Base-by-base conservation (phyloP, 2,113 vertebrate species). In the Castor canadensis region DNA sequence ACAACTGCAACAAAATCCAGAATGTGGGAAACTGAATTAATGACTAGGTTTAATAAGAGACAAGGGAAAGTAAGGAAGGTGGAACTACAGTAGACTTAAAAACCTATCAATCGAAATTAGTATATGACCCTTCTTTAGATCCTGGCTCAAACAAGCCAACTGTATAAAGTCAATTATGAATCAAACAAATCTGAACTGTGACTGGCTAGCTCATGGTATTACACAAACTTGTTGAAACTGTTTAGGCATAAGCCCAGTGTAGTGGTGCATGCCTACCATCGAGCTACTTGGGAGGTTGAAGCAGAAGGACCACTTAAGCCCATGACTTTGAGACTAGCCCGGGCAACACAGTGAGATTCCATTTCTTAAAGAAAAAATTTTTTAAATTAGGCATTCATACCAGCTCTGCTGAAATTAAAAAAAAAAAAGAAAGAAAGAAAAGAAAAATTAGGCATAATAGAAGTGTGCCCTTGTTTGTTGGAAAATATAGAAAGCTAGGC, bases 31-130 rank as follows among this genome's bases (percentile, higher is more conserved):
- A 71, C 72, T 40, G 64, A 75, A 89, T 26, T 85, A 76, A 77
- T 93, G 64, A 79, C n/a, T 20, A 77, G 76, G 22, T 35, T 89
- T 77, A 85, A 93, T 75, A 84, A 93, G 76, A 38, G 28, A 6
- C 45, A 95, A 89, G 35, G 45, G 79, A 80, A 92, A 95, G 80
- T 85, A 95, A 86, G 30, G 72, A 35, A 80, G 38, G 52, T 81
- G 6, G n/a, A 86, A 82, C 66, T 86, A 88, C 88, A 86, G 89
- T 13, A 89, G 26, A 85, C 52, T 90, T 92, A 72, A 94, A 56
- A 24, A 89, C 8, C 15, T 60, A 87, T 10, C 22, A 75, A 79
- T 49, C 43, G 91, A 92, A 82, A 72, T 85, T 28, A 60, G 64
- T 49, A 64, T 35, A 30, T 54, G 13, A 49, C 71, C 11, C 45